Evolutionary conservation across 2,113 vertebrate species (phyloP).

Genomic region (Hyaena hyaena): DNA sequence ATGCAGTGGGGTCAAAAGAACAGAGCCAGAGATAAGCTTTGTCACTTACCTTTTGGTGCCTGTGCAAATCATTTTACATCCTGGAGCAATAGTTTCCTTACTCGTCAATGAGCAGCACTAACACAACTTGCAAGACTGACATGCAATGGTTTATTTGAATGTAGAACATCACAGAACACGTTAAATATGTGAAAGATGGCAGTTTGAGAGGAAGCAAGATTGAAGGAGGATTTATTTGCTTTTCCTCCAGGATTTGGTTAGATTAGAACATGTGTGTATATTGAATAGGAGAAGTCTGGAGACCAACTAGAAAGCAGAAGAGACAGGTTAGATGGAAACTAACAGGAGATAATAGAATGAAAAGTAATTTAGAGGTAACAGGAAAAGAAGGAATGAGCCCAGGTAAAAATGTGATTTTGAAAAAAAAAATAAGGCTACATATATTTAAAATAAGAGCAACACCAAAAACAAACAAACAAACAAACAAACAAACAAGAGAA

Average conservation of each 20-base stretch:
- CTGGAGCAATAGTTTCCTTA: neutral
- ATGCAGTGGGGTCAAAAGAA: neutral
- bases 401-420: neutral
- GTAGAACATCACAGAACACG: neutral
- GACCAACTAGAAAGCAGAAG: neutral
- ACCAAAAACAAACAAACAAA: neutral
- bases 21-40: neutral
- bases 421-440: neutral
- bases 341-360: neutral
- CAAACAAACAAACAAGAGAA: neutral
- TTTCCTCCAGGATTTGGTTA: neutral
- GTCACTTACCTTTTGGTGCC: neutral
- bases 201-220: neutral
- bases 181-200: rapidly evolving
- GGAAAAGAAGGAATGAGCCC: neutral
- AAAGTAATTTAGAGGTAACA: neutral
- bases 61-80: neutral
- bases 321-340: neutral
- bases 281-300: neutral
- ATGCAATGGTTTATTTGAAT: neutral
- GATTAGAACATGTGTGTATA: neutral
- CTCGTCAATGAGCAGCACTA: no score
- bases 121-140: neutral
- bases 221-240: neutral
- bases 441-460: neutral